phyloP scores from a whole-genome alignment of 2,888 invertebrate species.

The Tolmerus cingulatus region DNA sequence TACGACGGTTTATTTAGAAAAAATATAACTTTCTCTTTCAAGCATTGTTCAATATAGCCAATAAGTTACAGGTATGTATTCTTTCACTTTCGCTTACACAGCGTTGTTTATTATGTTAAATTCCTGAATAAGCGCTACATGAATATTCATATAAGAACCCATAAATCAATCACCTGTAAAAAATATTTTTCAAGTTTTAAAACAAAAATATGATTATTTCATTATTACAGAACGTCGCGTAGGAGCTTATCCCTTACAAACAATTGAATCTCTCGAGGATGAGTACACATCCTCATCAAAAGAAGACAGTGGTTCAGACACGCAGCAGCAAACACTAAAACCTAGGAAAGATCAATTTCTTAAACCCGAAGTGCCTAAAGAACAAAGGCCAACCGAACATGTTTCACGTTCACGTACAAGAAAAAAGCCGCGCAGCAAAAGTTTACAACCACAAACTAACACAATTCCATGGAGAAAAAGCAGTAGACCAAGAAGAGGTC shows the following conservation, averaged over 20 bases:
- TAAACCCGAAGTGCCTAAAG: conserved; percentile 53
- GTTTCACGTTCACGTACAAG: conserved; percentile 59
- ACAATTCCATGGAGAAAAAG: conserved; percentile 61
- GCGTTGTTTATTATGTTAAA: neutral
- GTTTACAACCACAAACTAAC: conserved; percentile 60
- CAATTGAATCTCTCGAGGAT: conserved; percentile 61
- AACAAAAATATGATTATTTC: conserved; percentile 13
- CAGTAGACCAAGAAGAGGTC: conserved; percentile 60
- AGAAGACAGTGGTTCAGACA: conserved; percentile 60
- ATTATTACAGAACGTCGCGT: conserved; percentile 59
- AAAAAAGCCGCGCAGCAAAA: conserved; percentile 60
- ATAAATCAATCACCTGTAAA: neutral
- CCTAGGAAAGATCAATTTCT: conserved; percentile 51
- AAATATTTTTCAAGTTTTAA: neutral
- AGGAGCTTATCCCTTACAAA: conserved; percentile 60
- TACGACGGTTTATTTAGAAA: too few relatives aligned
- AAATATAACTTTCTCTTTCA: neutral
- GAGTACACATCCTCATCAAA: conserved; percentile 61
- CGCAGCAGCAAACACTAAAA: conserved; percentile 51
- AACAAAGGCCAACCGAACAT: conserved; percentile 49
- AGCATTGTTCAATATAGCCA: neutral
- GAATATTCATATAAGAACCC: neutral
- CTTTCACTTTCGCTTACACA: neutral
- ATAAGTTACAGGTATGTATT: neutral
- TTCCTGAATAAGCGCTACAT: neutral